phyloP scores from a whole-genome alignment of 2,113 vertebrate genomes.

The Ancistrus triradiatus region DNA sequence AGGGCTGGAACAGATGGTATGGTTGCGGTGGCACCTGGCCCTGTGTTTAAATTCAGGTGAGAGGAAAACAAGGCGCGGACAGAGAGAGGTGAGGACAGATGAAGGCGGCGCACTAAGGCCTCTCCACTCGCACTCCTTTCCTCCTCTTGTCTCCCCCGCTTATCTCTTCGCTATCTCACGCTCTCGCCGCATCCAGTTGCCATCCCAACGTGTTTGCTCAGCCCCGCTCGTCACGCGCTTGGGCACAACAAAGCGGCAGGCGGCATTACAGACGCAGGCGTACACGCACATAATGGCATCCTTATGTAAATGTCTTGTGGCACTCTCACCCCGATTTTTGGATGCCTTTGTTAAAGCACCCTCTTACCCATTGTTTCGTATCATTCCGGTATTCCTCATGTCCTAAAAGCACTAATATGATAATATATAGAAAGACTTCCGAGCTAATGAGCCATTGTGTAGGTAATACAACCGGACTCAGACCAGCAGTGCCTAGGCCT shows the following conservation, averaged over 20 bases:
- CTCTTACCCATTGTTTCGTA: not conserved
- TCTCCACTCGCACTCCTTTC: slow-evolving; percentile 4
- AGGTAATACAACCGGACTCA: no score
- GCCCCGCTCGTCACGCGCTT: slow-evolving; percentile 29
- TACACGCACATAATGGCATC: slow-evolving; percentile 1
- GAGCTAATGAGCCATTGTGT: no score
- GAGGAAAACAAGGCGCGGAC: slow-evolving; percentile 41
- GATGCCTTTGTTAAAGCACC: not conserved
- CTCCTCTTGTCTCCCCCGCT: slow-evolving; percentile 24
- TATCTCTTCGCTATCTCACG: slow-evolving; percentile 39
- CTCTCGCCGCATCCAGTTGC: slow-evolving; percentile 38
- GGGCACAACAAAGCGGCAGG: slow-evolving; percentile 37
- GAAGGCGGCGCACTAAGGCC: not conserved
- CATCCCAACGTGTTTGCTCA: slow-evolving; percentile 49
- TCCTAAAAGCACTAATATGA: no score
- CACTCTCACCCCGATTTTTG: not conserved
- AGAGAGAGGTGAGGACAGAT: not conserved
- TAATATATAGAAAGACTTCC: no score
- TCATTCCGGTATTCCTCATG: no score
- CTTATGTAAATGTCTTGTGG: slow-evolving; percentile 1
- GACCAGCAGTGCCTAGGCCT: no score
- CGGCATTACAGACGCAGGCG: slow-evolving; percentile 17
- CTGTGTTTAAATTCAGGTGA: slow-evolving; percentile 72
- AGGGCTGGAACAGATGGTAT: slow-evolving; percentile 62
- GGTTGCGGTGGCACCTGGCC: slow-evolving; percentile 65